A percentile compares a stretch with the other conserved stretches of the same genome.
Evolutionary conservation across 1,140 invertebrate genomes (phyloP).

Genomic region (Polypedilum pembai): DNA sequence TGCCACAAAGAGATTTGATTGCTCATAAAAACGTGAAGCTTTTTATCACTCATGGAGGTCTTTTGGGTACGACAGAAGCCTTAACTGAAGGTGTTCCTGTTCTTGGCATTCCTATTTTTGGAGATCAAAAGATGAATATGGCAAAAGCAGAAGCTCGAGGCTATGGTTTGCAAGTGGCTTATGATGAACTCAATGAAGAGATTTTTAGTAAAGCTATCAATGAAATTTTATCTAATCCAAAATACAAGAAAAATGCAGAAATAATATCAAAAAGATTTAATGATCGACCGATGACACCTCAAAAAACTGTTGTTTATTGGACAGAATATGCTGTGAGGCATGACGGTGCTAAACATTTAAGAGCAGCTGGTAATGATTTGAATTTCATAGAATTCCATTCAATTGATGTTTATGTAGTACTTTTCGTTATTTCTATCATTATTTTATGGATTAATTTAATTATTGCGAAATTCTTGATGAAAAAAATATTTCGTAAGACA

Average conservation of each 20-base stretch:
- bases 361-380: slow-evolving; percentile 45
- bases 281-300: slow-evolving; percentile 52
- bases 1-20: slow-evolving; percentile 62
- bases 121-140: slow-evolving; percentile 54
- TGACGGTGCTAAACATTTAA: slow-evolving; percentile 46
- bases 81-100: slow-evolving; percentile 62
- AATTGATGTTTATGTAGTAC: slow-evolving; percentile 44
- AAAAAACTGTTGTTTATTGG: slow-evolving; percentile 61
- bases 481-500: background rate
- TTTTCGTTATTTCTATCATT: slow-evolving; percentile 36
- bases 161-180: slow-evolving; percentile 43
- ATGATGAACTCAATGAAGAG: slow-evolving; percentile 35
- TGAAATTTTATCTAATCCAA: slow-evolving; percentile 32
- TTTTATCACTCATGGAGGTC: slow-evolving; percentile 67
- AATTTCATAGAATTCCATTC: slow-evolving; percentile 49
- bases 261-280: slow-evolving; percentile 51
- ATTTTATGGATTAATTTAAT: slow-evolving; percentile 31
- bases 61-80: slow-evolving; percentile 61
- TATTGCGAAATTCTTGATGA: slow-evolving; percentile 26
- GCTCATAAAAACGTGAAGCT: slow-evolving; percentile 58
- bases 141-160: slow-evolving; percentile 45
- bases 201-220: slow-evolving; percentile 31
- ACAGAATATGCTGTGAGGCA: slow-evolving; percentile 59
- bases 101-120: slow-evolving; percentile 59
- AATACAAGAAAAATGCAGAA: slow-evolving; percentile 33